Evolutionary conservation across 1,140 invertebrate genomes (phyloP).

Genomic region (Battus philenor): DNA sequence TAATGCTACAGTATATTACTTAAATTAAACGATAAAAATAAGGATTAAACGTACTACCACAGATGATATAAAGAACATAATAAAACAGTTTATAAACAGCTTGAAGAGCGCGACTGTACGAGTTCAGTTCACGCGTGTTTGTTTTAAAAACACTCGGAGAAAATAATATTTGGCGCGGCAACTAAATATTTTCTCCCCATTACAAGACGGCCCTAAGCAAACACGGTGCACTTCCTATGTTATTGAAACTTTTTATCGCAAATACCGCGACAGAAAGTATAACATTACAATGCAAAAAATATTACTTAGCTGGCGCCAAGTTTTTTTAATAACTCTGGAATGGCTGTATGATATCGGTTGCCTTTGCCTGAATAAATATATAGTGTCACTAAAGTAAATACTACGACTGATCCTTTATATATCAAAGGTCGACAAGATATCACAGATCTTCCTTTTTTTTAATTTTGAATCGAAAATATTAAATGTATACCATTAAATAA

Average conservation of each 20-base stretch:
- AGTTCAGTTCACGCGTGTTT: constrained; percentile 26
- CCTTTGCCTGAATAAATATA: constrained; percentile 14
- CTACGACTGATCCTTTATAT: not conserved
- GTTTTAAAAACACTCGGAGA: constrained; percentile 33
- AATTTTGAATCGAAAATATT: no score
- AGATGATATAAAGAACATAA: not conserved
- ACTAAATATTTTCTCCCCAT: constrained; percentile 59
- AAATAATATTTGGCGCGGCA: constrained; percentile 33
- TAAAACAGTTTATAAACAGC: constrained; percentile 5
- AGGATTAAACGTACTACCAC: no score
- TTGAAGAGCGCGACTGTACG: constrained; percentile 1
- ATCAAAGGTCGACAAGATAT: no score
- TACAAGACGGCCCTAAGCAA: constrained; percentile 49
- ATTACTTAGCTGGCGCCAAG: constrained; percentile 50
- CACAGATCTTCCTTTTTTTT: no score
- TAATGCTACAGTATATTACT: no score
- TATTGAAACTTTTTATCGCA: constrained; percentile 35
- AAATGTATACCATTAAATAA: no score
- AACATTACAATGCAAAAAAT: constrained; percentile 41
- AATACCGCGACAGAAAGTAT: constrained; percentile 47
- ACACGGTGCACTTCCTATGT: constrained; percentile 52
- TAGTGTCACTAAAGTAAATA: not conserved
- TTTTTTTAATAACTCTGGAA: constrained; percentile 21
- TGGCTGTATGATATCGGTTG: constrained; percentile 9
- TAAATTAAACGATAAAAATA: no score